Conservation (phyloP, 2,113 vertebrate genomes). For the Caloenas nicobarica region DNA sequence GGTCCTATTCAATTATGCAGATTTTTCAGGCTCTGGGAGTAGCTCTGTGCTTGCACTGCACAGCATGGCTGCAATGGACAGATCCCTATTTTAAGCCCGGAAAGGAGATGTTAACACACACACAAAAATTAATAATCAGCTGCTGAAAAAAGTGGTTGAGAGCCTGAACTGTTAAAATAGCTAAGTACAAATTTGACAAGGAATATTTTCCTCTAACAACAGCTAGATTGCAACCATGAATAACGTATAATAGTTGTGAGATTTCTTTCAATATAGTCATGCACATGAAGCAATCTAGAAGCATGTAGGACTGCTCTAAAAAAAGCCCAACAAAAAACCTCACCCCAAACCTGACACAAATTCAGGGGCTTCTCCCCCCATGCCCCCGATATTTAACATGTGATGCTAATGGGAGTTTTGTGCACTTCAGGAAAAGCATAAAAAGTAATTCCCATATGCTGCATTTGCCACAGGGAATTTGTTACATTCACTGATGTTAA, state of each 20-base stretch:
- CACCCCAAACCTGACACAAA: background rate
- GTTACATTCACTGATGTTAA: conserved; percentile 50
- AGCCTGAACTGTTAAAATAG: background rate
- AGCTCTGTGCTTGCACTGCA: background rate
- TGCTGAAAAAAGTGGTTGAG: background rate
- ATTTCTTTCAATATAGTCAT: background rate
- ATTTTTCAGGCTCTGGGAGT: background rate
- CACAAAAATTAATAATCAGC: background rate
- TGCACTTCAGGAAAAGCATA: conserved; percentile 44
- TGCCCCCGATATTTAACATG: background rate
- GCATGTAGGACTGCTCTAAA: background rate
- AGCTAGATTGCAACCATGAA: background rate
- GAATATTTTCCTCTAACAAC: background rate
- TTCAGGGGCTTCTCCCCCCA: background rate
- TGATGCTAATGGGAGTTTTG: conserved; percentile 28
- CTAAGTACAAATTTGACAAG: background rate
- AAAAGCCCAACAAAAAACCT: background rate
- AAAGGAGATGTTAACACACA: background rate
- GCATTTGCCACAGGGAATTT: conserved; percentile 59
- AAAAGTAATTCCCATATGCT: conserved; percentile 62
- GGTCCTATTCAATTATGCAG: conserved; percentile 19
- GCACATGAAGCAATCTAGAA: background rate
- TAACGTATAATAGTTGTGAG: background rate
- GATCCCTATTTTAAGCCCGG: background rate
- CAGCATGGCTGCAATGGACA: background rate